Evolutionary conservation across 1,140 invertebrate genomes (phyloP), one percentile per base, ranked within the genome.

Genomic region (Drosophila arawakana): DNA sequence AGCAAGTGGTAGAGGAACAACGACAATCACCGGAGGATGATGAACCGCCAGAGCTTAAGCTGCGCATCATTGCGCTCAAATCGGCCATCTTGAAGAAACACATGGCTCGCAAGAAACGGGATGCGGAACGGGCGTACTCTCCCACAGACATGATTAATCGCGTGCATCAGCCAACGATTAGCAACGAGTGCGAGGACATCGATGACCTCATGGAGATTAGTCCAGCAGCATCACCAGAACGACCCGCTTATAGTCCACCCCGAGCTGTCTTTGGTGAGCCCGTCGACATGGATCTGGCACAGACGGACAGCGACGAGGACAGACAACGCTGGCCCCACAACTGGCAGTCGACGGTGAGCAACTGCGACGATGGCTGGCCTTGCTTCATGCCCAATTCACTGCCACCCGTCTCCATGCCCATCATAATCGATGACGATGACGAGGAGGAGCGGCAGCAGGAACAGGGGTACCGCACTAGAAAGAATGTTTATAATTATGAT

Each of bases 111-210:
- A 90, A 92, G 50, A 92, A 89, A 54, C 85, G 91, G 0, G 90
- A 92, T 54, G 90, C 83, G 0, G 91, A 92, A 39, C 78, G 81
- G 3, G 91, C 91, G 2, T 92, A 92, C 43, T 92, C 91, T 0
- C 91, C 91, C 35, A 91, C 91, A 30, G 91, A 92, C 60, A 91
- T 91, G 80, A 90, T 89, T 5, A 81, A 90, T 21, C 84, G 89
- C 11, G 84, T 91, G 8, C 79, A 85, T 70, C 46, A 54, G 65
- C 81, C 79, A 7, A 67, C 49, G 8, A 55, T 62, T 3, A 68
- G 46, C 50, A 74, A 76, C 8, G 73, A 74, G 8, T 62, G 71
- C n/a, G 77, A 86, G 30, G 85, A 91, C 11, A 78, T 85, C 13
- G 78, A 82, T 30, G 85, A 88, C 58, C 63, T 82, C 2, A 92